Percentiles rank a stretch among this genome's conserved stretches.
phyloP scores from a whole-genome alignment of 2,797 vertebrate species.

The Prunella strophiata region DNA sequence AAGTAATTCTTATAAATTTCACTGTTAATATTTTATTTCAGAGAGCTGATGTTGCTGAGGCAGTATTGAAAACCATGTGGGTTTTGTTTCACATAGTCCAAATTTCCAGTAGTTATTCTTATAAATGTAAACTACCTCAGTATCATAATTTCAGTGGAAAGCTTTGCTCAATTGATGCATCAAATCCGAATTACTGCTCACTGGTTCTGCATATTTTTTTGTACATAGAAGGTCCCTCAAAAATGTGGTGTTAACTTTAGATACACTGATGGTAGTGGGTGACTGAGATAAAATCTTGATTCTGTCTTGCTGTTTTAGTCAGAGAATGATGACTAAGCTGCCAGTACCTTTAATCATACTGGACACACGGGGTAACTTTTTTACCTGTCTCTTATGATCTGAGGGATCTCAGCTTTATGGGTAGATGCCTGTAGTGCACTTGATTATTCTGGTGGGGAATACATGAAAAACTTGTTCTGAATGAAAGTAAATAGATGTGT shows the following conservation, averaged over 20 bases:
- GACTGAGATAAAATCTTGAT: slow-evolving; percentile 44
- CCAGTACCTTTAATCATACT: not conserved
- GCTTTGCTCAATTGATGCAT: not conserved
- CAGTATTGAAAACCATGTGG: not conserved
- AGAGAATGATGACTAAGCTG: not conserved
- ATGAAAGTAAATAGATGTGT: slow-evolving; percentile 5
- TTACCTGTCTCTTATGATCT: not conserved
- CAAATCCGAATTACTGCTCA: not conserved
- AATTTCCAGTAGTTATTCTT: not conserved
- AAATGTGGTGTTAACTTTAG: slow-evolving; percentile 8
- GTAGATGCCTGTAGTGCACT: not conserved
- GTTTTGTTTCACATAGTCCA: not conserved
- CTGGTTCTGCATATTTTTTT: not conserved
- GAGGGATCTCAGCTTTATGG: not conserved
- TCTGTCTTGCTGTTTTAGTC: slow-evolving; percentile 38
- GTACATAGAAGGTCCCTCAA: not conserved
- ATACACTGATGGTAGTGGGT: not conserved
- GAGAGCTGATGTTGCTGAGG: not conserved
- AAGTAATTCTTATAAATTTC: not conserved
- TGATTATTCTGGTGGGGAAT: slow-evolving; percentile 19
- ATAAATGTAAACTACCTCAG: not conserved
- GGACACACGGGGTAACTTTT: not conserved
- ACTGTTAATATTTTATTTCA: not conserved
- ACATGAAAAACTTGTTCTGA: not conserved
- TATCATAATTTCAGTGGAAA: slow-evolving; percentile 27